phyloP scores from a whole-genome alignment of 2,888 invertebrate genomes.

The Mylabris sibirica region DNA sequence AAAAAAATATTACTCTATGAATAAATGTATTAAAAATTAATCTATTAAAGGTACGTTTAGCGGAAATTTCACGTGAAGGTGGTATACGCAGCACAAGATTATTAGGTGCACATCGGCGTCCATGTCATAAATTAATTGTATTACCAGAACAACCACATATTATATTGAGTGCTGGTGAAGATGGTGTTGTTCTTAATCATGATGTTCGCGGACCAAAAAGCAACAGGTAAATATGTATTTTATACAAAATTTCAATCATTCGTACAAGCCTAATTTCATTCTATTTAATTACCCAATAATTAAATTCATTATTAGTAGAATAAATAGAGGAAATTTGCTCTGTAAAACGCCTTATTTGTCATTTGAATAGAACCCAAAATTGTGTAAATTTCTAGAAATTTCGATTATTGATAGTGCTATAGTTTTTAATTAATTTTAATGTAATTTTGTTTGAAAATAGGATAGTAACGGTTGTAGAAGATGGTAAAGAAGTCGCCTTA shows the following conservation, averaged over 20 bases:
- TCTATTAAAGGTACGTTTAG: slow-evolving; percentile 65
- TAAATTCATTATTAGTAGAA: too few relatives aligned
- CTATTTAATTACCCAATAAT: too few relatives aligned
- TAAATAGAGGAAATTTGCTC: too few relatives aligned
- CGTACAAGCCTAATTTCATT: too few relatives aligned
- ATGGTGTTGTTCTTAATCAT: slow-evolving; percentile 80
- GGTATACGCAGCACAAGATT: slow-evolving; percentile 63
- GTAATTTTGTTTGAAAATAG: slow-evolving; percentile 53
- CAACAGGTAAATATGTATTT: slow-evolving; percentile 52
- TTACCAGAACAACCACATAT: slow-evolving; percentile 78
- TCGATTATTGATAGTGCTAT: not conserved
- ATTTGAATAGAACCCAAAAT: too few relatives aligned
- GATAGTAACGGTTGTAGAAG: slow-evolving; percentile 66
- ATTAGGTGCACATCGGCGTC: slow-evolving; percentile 73
- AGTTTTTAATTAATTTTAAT: not conserved
- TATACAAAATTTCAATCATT: too few relatives aligned
- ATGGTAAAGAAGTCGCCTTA: slow-evolving; percentile 73
- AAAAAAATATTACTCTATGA: too few relatives aligned
- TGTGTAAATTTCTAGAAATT: not conserved
- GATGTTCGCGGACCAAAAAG: slow-evolving; percentile 80
- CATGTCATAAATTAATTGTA: slow-evolving; percentile 87
- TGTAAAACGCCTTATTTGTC: too few relatives aligned
- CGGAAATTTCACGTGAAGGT: slow-evolving; percentile 67
- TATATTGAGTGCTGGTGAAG: slow-evolving; percentile 88
- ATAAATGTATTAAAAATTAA: not conserved